Evolutionary conservation across 2,797 vertebrate species (phyloP).

Genomic region (Melanotaenia pygmaea): DNA sequence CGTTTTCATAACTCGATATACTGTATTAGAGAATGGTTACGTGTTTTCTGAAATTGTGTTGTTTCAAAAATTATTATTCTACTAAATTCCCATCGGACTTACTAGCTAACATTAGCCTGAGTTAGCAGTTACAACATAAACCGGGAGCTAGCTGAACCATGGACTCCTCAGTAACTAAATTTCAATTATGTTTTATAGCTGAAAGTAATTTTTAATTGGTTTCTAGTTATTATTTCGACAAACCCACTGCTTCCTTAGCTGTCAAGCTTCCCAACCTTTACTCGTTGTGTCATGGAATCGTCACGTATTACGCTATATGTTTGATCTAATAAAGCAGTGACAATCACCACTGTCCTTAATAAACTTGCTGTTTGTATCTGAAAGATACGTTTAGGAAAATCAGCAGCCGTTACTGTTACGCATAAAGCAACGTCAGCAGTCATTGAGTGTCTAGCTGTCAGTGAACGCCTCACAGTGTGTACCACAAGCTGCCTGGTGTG

Average conservation of each 20-base stretch:
- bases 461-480: conserved; percentile 45
- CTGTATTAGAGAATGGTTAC: background rate
- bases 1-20: background rate
- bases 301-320: background rate
- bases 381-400: conserved; percentile 17
- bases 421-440: conserved; percentile 66
- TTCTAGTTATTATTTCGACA: background rate
- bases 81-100: background rate
- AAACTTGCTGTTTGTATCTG: background rate
- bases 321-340: background rate
- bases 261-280: background rate
- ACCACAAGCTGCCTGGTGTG: background rate
- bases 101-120: conserved; percentile 56
- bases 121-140: conserved; percentile 51
- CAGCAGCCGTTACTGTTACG: conserved; percentile 6
- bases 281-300: background rate
- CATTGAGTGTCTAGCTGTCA: conserved; percentile 17
- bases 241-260: background rate
- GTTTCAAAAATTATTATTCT: background rate
- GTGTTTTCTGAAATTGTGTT: background rate
- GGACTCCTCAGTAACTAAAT: conserved; percentile 10
- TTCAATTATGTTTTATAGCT: conserved; percentile 12
- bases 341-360: background rate
- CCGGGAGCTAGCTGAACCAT: conserved; percentile 38
- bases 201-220: conserved; percentile 29